phyloP scores from a whole-genome alignment of 2,888 invertebrate species.

The Parnassius mnemosyne region DNA sequence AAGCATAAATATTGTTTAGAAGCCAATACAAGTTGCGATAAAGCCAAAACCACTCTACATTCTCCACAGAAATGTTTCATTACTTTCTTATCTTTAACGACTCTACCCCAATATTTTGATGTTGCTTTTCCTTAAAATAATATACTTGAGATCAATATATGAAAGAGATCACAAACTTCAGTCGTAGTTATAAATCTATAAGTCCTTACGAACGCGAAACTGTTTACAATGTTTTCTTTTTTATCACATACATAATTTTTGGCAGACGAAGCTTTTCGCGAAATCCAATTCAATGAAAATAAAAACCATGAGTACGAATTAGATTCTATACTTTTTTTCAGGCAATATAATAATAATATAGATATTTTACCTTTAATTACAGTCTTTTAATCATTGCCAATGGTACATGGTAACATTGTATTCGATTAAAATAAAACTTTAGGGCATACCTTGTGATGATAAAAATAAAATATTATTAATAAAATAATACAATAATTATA shows the following conservation, averaged over 20 bases:
- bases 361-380: conserved; percentile 16
- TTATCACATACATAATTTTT: conserved; percentile 45
- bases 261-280: conserved; percentile 38
- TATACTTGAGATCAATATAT: conserved; percentile 68
- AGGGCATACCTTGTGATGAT: conserved; percentile 22
- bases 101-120: conserved; percentile 15
- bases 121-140: conserved; percentile 40
- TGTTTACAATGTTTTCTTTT: conserved; percentile 18
- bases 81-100: conserved; percentile 2
- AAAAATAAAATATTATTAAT: conserved; percentile 22
- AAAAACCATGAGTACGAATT: conserved; percentile 16
- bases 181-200: conserved; percentile 44
- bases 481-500: conserved; percentile 23
- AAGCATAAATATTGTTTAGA: conserved; percentile 1
- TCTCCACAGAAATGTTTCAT: neutral
- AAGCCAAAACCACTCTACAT: neutral
- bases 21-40: conserved; percentile 14
- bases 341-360: conserved; percentile 12
- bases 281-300: conserved; percentile 22
- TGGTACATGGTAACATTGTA: conserved; percentile 24
- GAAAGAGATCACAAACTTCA: conserved; percentile 71
- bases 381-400: conserved; percentile 26
- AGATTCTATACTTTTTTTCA: conserved; percentile 15
- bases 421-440: conserved; percentile 17
- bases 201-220: conserved; percentile 26